These are phyloP conservation scores for Rhodinocichla rosea DNA, from an alignment of 2,113 vertebrate genomes.

Conservation along the genomic window DNA sequence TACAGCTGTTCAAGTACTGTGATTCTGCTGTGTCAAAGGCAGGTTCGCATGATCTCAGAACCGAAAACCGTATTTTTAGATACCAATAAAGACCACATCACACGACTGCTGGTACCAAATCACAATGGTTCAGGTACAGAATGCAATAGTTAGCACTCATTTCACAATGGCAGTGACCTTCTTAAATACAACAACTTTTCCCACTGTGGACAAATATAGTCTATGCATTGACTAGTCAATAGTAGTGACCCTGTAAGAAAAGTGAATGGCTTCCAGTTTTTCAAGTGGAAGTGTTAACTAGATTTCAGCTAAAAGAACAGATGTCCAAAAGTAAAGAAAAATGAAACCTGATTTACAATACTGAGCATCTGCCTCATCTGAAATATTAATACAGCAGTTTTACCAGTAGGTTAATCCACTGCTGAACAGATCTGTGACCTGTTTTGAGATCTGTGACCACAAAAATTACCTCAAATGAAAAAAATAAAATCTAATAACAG, in stretches of 20 bases:
- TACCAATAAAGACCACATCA: not conserved
- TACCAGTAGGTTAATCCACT: not conserved
- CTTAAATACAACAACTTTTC: not conserved
- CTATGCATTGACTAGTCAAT: not conserved
- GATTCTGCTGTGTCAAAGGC: not conserved
- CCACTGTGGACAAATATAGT: not conserved
- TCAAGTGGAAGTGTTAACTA: not conserved
- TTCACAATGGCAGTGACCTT: not conserved
- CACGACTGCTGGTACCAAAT: not conserved
- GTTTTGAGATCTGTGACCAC: not conserved
- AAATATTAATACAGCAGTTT: not conserved
- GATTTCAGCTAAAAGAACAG: not conserved
- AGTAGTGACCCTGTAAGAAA: not conserved
- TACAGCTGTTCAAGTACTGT: not conserved
- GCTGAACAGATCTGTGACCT: not conserved
- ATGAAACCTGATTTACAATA: not conserved
- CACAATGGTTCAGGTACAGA: not conserved
- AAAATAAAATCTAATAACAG: not conserved
- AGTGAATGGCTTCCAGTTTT: not conserved
- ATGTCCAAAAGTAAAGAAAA: not conserved
- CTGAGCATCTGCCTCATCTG: not conserved
- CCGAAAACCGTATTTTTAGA: not conserved
- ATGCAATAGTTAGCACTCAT: not conserved
- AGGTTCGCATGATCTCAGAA: not conserved
- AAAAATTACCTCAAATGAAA: not conserved